Evolutionary conservation across 2,888 invertebrate species (phyloP), one percentile per base, ranked within the genome.

Genomic region (Entomobrya proxima): DNA sequence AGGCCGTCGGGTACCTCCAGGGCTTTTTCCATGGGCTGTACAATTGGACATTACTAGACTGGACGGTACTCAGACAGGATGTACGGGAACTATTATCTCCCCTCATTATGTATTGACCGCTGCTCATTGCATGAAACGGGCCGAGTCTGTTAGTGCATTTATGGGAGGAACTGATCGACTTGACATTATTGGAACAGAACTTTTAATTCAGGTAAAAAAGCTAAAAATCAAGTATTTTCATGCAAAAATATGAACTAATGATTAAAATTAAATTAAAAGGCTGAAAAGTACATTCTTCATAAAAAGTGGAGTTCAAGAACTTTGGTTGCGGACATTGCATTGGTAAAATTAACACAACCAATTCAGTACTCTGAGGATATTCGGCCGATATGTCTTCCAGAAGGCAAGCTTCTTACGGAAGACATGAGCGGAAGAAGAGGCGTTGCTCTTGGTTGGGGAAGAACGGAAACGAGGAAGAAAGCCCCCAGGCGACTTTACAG

Each of bases 271-370:
- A 72, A 35, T 47, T 72, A 82, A 0, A 30, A 90, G 88, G 90
- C 89, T 6, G 90, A 90, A 69, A 89, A 90, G 55, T 90, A 89
- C 61, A 89, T 90, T 55, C 78, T 90, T 5, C 90, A 90, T 64
- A 82, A 85, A 18, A 85, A 87, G 21, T 90, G 90, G 90, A 89
- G 89, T 55, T 81, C 87, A 7, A 83, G 81, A 32, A 88, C 88
- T n/a, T 69, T 90, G 3, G 64, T 86, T 9, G 89, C 87, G 1
- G 90, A 90, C 47, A 87, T 90, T 27, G 89, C 89, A 3, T 75
- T 90, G 35, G 86, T 90, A 1, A 89, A 90, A 55, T 75, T 90
- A 27, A 88, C 90, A 0, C 86, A 90, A 18, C 86, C 88, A 15
- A 84, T 90, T 11, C 81, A 85, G 35, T 90, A 87, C 61, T 86